Conservation (phyloP, 2,113 vertebrate species). For the Excalfactoria chinensis region DNA sequence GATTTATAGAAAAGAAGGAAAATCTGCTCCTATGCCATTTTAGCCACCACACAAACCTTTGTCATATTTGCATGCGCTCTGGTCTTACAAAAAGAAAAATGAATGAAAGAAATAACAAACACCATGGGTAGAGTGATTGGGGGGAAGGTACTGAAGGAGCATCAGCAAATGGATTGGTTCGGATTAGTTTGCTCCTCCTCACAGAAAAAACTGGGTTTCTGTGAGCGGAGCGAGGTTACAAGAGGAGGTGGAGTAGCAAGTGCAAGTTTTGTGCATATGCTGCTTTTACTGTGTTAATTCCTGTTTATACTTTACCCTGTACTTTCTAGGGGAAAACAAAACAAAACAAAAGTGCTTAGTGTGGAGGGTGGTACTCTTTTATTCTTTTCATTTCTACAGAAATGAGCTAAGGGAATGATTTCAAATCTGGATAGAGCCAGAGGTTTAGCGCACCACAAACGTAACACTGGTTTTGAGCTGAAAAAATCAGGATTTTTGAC, state of each 20-base stretch:
- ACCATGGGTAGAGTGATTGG: background rate
- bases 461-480: background rate
- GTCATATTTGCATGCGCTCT: background rate
- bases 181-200: background rate
- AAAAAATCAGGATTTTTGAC: background rate
- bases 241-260: background rate
- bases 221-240: background rate
- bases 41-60: background rate
- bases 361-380: background rate
- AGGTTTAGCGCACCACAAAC: background rate
- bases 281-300: rapidly evolving
- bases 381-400: background rate
- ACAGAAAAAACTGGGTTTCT: background rate
- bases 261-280: background rate
- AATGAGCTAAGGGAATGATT: background rate
- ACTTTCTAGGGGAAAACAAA: background rate
- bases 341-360: background rate
- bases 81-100: background rate
- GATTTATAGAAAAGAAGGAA: background rate
- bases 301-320: background rate
- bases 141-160: background rate
- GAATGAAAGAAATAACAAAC: no score
- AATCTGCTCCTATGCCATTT: background rate
- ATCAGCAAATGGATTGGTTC: background rate
- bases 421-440: background rate